Conservation (phyloP, 1,140 invertebrate genomes). For the Alviniconcha marisindica region DNA sequence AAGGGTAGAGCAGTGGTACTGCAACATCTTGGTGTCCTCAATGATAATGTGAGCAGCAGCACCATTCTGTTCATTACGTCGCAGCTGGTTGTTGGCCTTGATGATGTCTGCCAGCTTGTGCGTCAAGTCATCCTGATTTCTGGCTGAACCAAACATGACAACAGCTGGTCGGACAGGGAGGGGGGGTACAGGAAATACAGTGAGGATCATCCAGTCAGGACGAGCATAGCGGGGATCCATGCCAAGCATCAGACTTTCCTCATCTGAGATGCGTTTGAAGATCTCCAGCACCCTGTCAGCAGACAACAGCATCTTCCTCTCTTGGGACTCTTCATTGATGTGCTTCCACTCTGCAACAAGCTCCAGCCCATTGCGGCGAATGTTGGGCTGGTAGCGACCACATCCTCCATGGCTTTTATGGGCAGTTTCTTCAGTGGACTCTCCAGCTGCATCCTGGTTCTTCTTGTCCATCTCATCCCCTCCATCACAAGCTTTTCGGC, state of each 20-base stretch:
- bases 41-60: constrained; percentile 97
- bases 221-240: constrained; percentile 97
- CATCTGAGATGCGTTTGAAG: constrained; percentile 97
- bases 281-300: constrained; percentile 98
- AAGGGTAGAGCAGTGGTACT: constrained; percentile 98
- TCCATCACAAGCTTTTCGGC: constrained; percentile 98
- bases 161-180: constrained; percentile 95
- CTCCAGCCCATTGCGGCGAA: constrained; percentile 92
- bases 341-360: constrained; percentile 98
- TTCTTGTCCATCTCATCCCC: constrained; percentile 95
- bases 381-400: constrained; percentile 97
- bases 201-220: constrained; percentile 99
- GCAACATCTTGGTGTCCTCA: constrained; percentile 98
- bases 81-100: constrained; percentile 98
- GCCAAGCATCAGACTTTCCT: constrained; percentile 96
- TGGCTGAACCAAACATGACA: constrained; percentile 98
- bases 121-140: constrained; percentile 99
- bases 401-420: constrained; percentile 89
- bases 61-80: constrained; percentile 95
- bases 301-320: constrained; percentile 85
- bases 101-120: constrained; percentile 99
- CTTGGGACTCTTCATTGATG: constrained; percentile 97
- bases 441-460: constrained; percentile 54
- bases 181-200: constrained; percentile 97
- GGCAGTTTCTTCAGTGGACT: constrained; percentile 44